Percentiles rank a stretch among this genome's conserved stretches.
phyloP scores from a whole-genome alignment of 2,797 vertebrate species.

The Microchirus variegatus region DNA sequence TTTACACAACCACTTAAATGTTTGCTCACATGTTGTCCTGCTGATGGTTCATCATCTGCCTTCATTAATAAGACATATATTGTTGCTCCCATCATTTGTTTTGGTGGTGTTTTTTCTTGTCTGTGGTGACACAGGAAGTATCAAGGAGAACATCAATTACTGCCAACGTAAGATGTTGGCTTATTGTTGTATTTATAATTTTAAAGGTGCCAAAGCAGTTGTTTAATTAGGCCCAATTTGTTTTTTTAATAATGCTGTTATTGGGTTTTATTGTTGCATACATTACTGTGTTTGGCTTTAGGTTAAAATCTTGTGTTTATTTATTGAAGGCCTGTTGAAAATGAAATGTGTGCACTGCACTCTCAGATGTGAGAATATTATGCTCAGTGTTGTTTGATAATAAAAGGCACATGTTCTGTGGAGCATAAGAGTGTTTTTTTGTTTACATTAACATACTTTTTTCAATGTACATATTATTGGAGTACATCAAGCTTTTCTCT shows the following conservation, averaged over 20 bases:
- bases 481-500: background rate
- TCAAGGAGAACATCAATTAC: background rate
- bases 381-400: constrained; percentile 72
- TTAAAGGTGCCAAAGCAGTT: constrained; percentile 85
- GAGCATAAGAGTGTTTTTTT: background rate
- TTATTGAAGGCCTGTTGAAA: constrained; percentile 80
- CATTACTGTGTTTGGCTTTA: constrained; percentile 46
- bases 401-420: constrained; percentile 61
- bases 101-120: constrained; percentile 1
- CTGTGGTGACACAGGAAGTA: constrained; percentile 11
- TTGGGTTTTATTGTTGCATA: constrained; percentile 44
- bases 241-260: constrained; percentile 11
- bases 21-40: constrained; percentile 10
- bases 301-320: constrained; percentile 64
- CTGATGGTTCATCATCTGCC: constrained; percentile 21
- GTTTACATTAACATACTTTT: constrained; percentile 3
- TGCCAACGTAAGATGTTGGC: too few species aligned
- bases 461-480: background rate
- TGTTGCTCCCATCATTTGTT: constrained; percentile 11
- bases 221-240: constrained; percentile 19
- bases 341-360: constrained; percentile 70
- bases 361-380: constrained; percentile 55
- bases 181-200: constrained; percentile 75
- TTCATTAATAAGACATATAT: constrained; percentile 5
- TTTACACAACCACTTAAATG: constrained; percentile 83